Evolutionary conservation across 2,113 vertebrate genomes (phyloP).

Genomic region (Melozone crissalis): DNA sequence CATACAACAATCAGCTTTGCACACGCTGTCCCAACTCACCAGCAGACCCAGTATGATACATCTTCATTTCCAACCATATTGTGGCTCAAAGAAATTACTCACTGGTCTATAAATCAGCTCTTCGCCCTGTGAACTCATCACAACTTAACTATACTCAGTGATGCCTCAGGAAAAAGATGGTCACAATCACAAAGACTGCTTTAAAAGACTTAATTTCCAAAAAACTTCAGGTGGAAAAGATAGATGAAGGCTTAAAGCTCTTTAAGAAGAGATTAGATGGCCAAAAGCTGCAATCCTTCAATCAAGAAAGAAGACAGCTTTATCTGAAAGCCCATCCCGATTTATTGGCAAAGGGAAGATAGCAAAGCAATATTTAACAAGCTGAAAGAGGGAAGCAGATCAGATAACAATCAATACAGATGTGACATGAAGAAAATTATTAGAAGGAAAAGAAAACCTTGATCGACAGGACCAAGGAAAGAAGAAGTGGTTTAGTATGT

Average conservation of each 20-base stretch:
- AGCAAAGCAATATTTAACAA: conserved; percentile 25
- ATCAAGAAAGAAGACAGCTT: conserved; percentile 24
- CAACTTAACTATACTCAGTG: background rate
- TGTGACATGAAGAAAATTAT: conserved; percentile 8
- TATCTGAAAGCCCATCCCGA: background rate
- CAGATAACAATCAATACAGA: conserved; percentile 33
- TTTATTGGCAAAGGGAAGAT: conserved; percentile 20
- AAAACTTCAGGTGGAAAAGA: conserved; percentile 8
- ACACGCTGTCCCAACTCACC: background rate
- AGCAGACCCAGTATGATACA: background rate
- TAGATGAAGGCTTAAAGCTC: background rate
- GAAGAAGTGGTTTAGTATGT: background rate
- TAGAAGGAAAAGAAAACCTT: background rate
- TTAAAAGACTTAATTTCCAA: background rate
- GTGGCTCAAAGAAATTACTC: background rate
- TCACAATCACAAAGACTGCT: background rate
- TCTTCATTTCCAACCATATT: background rate
- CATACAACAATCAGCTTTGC: background rate
- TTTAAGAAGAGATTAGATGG: conserved; percentile 11
- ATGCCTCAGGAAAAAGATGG: background rate
- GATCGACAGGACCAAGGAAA: background rate
- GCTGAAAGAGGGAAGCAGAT: background rate
- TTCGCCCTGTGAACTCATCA: background rate
- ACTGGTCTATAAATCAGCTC: background rate
- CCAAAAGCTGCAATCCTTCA: conserved; percentile 24